These are phyloP conservation scores for Chiloscyllium punctatum DNA, from an alignment of 2,797 vertebrate genomes.

Conservation along the genomic window DNA sequence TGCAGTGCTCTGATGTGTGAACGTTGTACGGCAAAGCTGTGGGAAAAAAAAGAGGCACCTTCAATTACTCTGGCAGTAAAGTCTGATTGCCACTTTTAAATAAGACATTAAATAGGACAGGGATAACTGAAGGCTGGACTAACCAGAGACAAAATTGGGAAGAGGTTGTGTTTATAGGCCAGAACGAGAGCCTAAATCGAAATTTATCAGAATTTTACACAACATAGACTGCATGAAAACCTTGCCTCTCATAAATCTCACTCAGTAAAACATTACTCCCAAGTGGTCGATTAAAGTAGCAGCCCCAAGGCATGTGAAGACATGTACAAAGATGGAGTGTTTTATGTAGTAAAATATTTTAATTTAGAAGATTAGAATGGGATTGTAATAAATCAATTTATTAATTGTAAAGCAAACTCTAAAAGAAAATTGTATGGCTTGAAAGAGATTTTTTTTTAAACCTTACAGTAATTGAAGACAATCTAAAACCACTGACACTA, in stretches of 20 bases:
- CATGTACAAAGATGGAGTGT: slow-evolving; percentile 30
- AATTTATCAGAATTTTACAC: slow-evolving; percentile 27
- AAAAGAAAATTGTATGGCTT: background rate
- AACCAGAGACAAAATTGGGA: background rate
- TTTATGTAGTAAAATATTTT: slow-evolving; percentile 38
- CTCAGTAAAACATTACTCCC: slow-evolving; percentile 33
- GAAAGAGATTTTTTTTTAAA: background rate
- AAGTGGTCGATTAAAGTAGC: slow-evolving; percentile 10
- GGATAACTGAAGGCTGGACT: background rate
- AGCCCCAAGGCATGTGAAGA: slow-evolving; percentile 33
- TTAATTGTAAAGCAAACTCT: slow-evolving; percentile 30
- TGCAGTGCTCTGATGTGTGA: background rate
- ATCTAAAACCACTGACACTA: background rate
- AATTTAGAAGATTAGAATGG: slow-evolving; percentile 34
- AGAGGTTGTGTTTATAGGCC: background rate
- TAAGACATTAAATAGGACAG: background rate
- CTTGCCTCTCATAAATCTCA: slow-evolving; percentile 13
- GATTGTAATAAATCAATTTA: slow-evolving; percentile 32
- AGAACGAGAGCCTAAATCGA: background rate
- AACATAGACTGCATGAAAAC: background rate
- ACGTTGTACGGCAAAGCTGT: background rate
- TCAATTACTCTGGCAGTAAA: background rate
- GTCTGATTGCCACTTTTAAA: background rate
- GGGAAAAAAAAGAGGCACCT: background rate
- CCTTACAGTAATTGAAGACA: background rate